Evolutionary conservation across 2,113 vertebrate genomes (phyloP).

Genomic region (Eubucco bourcierii): DNA sequence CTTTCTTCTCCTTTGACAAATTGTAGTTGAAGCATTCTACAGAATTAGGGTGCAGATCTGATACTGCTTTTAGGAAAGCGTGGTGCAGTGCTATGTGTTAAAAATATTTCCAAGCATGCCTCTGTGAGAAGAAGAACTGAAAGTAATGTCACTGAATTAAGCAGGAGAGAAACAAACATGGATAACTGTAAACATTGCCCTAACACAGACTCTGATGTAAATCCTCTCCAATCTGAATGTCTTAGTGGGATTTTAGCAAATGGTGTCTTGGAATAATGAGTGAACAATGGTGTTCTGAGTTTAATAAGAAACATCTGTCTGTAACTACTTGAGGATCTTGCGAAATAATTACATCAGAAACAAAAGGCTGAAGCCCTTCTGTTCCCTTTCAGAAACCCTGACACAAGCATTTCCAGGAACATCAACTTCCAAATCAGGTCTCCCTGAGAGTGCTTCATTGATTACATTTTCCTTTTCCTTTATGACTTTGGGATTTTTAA

Average conservation of each 20-base stretch:
- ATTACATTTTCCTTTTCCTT: not conserved
- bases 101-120: not conserved
- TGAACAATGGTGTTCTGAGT: slow-evolving; percentile 38
- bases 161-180: not conserved
- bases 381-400: not conserved
- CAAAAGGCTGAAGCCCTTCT: slow-evolving; percentile 43
- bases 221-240: not conserved
- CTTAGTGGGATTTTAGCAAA: slow-evolving; percentile 16
- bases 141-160: not conserved
- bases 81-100: not conserved
- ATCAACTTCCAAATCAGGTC: not conserved
- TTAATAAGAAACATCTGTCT: slow-evolving; percentile 58
- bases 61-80: not conserved
- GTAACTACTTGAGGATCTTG: slow-evolving; percentile 5
- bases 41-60: not conserved
- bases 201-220: not conserved
- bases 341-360: slow-evolving; percentile 50
- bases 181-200: not conserved
- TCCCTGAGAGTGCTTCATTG: not conserved
- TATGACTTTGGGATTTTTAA: not conserved
- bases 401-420: slow-evolving; percentile 22
- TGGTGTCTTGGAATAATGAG: slow-evolving; percentile 25
- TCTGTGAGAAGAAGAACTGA: not conserved
- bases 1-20: not conserved
- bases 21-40: not conserved